A percentile compares a stretch with the other conserved stretches of the same genome.
phyloP scores from a whole-genome alignment of 2,113 vertebrate genomes.

The Poecile atricapillus region DNA sequence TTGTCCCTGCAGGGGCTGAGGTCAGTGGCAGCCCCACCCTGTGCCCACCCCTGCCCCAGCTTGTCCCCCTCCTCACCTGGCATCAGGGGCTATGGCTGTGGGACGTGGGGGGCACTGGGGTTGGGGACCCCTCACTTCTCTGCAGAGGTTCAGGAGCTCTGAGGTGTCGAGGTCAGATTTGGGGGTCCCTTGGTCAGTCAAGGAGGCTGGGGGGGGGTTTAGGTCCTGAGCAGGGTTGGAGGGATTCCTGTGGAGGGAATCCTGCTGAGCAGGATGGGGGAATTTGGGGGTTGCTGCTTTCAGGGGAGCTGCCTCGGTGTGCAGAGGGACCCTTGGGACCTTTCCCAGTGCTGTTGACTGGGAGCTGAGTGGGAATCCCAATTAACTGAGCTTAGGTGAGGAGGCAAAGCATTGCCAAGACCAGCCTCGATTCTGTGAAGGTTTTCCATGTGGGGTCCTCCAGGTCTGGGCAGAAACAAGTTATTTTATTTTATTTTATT shows the following conservation, averaged over 20 bases:
- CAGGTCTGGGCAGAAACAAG: background rate
- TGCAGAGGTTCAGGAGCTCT: background rate
- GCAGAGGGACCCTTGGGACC: rapidly evolving
- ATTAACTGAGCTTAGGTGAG: background rate
- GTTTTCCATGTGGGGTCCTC: background rate
- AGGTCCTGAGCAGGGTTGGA: background rate
- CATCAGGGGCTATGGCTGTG: background rate
- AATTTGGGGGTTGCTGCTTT: background rate
- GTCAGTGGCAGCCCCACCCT: background rate
- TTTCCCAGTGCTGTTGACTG: background rate
- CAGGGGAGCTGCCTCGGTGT: rapidly evolving
- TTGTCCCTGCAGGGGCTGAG: background rate
- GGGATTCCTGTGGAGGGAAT: background rate
- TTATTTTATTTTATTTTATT: background rate
- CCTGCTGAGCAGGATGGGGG: background rate
- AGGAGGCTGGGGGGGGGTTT: background rate
- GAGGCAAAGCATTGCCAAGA: background rate
- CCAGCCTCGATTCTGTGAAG: rapidly evolving
- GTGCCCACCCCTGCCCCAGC: background rate
- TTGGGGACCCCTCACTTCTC: background rate
- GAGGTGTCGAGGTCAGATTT: background rate
- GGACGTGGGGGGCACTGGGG: background rate
- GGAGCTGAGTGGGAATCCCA: background rate
- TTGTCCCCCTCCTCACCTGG: background rate
- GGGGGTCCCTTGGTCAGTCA: background rate